A percentile compares a stretch with the other conserved stretches of the same genome.
phyloP scores from a whole-genome alignment of 2,113 vertebrate species.

The Scomber colias region DNA sequence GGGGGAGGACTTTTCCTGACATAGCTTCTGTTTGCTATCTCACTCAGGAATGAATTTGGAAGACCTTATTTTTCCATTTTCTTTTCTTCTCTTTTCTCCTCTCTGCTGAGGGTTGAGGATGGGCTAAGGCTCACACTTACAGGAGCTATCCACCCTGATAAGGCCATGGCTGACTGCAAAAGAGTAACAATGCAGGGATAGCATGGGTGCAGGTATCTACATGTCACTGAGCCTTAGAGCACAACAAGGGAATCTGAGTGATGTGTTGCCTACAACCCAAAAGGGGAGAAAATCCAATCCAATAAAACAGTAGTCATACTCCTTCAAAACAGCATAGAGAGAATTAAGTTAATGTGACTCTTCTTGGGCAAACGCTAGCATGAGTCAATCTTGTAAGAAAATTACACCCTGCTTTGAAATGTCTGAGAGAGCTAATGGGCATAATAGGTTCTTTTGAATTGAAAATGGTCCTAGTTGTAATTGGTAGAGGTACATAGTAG shows the following conservation, averaged over 20 bases:
- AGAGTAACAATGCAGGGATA: constrained; percentile 71
- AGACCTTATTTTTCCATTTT: constrained; percentile 57
- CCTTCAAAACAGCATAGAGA: background rate
- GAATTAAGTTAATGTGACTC: background rate
- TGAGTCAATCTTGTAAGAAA: constrained; percentile 23
- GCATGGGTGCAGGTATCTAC: constrained; percentile 72
- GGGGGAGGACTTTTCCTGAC: constrained; percentile 37
- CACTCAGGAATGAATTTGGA: constrained; percentile 73
- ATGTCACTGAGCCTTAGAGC: constrained; percentile 50
- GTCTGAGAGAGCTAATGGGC: constrained; percentile 45
- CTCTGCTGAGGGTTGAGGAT: constrained; percentile 47
- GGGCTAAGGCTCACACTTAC: constrained; percentile 65
- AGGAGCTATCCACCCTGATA: constrained; percentile 72
- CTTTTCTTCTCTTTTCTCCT: constrained; percentile 17
- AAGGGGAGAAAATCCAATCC: background rate
- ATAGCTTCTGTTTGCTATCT: constrained; percentile 65
- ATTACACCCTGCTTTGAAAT: constrained; percentile 45
- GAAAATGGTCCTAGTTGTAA: constrained; percentile 41
- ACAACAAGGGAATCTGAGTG: background rate
- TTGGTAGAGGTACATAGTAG: constrained; percentile 23
- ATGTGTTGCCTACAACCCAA: background rate
- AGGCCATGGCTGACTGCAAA: constrained; percentile 67
- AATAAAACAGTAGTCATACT: too few relatives aligned
- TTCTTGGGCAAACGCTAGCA: constrained; percentile 23
- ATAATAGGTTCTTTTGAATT: constrained; percentile 39